phyloP scores from a whole-genome alignment of 1,140 invertebrate species.

The Plodia interpunctella region DNA sequence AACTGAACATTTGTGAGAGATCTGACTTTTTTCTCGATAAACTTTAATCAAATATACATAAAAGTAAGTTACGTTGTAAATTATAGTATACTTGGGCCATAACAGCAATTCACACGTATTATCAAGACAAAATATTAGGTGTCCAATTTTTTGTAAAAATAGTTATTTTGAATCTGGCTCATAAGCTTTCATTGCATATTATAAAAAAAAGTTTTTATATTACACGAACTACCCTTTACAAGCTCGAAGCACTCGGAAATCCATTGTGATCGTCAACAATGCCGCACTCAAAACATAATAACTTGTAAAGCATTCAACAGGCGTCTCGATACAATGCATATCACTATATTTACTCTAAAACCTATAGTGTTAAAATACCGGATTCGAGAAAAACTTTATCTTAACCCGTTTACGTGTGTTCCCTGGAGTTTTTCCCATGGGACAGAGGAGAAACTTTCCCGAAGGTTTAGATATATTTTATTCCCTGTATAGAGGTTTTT shows the following conservation, averaged over 20 bases:
- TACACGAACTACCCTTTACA: background rate
- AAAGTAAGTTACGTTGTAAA: too few relatives aligned
- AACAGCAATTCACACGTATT: too few relatives aligned
- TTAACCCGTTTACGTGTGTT: constrained; percentile 40
- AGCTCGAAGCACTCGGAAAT: background rate
- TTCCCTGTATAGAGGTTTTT: constrained; percentile 23
- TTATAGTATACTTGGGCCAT: too few relatives aligned
- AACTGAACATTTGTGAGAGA: too few relatives aligned
- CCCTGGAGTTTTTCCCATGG: constrained; percentile 28
- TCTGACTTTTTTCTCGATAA: too few relatives aligned
- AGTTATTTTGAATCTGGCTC: too few relatives aligned
- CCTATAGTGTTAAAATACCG: constrained; percentile 35
- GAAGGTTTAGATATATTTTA: constrained; percentile 46
- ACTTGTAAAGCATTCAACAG: constrained; percentile 4
- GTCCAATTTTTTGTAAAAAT: too few relatives aligned
- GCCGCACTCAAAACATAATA: constrained; percentile 4
- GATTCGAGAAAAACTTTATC: constrained; percentile 43
- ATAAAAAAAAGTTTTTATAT: background rate
- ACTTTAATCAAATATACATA: too few relatives aligned
- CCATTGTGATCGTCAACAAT: background rate
- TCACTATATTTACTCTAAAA: background rate
- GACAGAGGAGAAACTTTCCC: constrained; percentile 34
- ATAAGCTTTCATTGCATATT: background rate
- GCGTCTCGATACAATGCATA: background rate
- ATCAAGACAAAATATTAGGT: too few relatives aligned